Conservation (phyloP, 2,113 vertebrate genomes). For the Lepisosteus oculatus region DNA sequence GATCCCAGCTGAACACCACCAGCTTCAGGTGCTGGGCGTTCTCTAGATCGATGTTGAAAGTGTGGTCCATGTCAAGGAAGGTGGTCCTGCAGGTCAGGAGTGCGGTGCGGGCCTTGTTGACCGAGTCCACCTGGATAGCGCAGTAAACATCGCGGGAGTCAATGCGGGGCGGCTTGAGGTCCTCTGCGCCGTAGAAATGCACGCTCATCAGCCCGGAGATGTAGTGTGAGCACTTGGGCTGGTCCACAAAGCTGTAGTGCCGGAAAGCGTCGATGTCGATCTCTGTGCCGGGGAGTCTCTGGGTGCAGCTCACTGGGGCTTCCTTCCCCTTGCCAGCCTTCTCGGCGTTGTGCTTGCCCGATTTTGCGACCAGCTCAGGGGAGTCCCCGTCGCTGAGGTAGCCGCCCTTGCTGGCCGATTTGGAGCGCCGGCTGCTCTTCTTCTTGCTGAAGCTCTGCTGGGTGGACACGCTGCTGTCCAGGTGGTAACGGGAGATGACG, state of each 20-base stretch:
- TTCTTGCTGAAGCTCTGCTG: slow-evolving; percentile 83
- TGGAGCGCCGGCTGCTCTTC: slow-evolving; percentile 71
- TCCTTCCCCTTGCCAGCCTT: slow-evolving; percentile 70
- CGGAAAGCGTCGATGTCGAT: slow-evolving; percentile 92
- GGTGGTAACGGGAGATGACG: slow-evolving; percentile 95
- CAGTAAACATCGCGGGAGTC: slow-evolving; percentile 95
- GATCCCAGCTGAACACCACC: slow-evolving; percentile 95
- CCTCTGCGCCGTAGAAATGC: slow-evolving; percentile 95
- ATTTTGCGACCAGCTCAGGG: slow-evolving; percentile 88
- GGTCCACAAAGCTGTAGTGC: slow-evolving; percentile 91
- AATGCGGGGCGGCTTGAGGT: slow-evolving; percentile 87
- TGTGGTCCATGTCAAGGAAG: slow-evolving; percentile 97
- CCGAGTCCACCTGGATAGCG: slow-evolving; percentile 95
- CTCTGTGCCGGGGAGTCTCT: slow-evolving; percentile 68
- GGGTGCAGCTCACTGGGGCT: slow-evolving; percentile 48
- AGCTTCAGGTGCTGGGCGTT: slow-evolving; percentile 95
- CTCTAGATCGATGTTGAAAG: slow-evolving; percentile 96
- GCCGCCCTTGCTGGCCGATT: slow-evolving; percentile 88
- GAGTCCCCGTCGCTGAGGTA: slow-evolving; percentile 97
- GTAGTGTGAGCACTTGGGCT: slow-evolving; percentile 89
- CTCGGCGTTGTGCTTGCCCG: slow-evolving; percentile 78
- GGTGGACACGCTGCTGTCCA: slow-evolving; percentile 90
- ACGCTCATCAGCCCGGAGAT: slow-evolving; percentile 95
- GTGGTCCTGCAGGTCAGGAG: slow-evolving; percentile 87
- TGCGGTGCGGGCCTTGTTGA: slow-evolving; percentile 94